Evolutionary conservation across 2,888 invertebrate species (phyloP).

Genomic region (Leptinotarsa haldemani): DNA sequence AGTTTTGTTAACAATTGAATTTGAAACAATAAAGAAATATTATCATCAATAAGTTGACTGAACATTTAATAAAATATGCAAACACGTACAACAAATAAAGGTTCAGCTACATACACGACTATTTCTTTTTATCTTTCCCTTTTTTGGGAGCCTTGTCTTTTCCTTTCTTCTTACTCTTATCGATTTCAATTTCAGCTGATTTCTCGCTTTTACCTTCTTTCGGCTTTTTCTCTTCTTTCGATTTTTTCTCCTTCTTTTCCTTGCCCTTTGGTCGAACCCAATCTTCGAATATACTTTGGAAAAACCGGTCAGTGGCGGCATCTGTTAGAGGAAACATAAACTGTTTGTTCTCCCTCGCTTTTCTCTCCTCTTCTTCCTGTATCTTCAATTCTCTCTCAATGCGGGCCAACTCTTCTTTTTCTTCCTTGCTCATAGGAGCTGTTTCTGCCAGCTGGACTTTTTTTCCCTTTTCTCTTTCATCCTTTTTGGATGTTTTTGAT

Average conservation of each 20-base stretch:
- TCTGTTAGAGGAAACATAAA: conserved; percentile 62
- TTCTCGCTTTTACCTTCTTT: conserved; percentile 28
- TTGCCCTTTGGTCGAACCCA: conserved; percentile 53
- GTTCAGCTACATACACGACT: background rate
- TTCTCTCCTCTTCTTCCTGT: conserved; percentile 51
- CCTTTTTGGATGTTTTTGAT: conserved; percentile 45
- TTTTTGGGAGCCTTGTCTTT: background rate
- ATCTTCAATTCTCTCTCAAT: conserved; percentile 53
- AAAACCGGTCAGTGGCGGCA: conserved; percentile 60
- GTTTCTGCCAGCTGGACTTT: conserved; percentile 9
- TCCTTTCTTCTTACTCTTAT: conserved; percentile 21
- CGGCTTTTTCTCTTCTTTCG: conserved; percentile 25
- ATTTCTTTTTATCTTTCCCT: conserved; percentile 1
- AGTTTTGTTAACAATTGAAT: too few species aligned
- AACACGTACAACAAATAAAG: background rate
- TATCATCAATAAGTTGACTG: too few species aligned
- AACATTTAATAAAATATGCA: too few species aligned
- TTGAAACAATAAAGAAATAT: too few species aligned
- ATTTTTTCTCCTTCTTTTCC: conserved; percentile 28
- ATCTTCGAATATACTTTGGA: conserved; percentile 58
- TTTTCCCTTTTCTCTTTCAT: conserved; percentile 51
- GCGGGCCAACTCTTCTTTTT: conserved; percentile 54
- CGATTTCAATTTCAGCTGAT: conserved; percentile 14
- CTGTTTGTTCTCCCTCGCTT: conserved; percentile 56
- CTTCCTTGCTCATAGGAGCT: conserved; percentile 48